A percentile compares a stretch with the other conserved stretches of the same genome.
Evolutionary conservation across 2,797 vertebrate genomes (phyloP).

Genomic region (Poliocrania exsul): DNA sequence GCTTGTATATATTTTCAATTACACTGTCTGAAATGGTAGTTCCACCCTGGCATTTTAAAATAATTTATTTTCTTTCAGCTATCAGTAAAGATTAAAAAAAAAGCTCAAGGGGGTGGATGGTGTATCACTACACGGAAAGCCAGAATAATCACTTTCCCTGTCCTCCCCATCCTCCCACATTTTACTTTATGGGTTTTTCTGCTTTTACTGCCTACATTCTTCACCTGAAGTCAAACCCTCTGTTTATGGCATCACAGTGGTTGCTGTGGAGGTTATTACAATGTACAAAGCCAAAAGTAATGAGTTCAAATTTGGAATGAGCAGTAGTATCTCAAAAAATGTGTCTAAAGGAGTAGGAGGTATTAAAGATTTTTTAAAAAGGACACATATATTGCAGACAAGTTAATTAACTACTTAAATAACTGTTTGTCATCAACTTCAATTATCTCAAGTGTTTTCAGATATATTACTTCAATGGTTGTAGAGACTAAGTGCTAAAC

Average conservation of each 20-base stretch:
- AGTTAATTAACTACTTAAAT: neutral
- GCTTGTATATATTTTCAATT: neutral
- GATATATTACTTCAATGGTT: neutral
- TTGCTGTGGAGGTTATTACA: conserved; percentile 13
- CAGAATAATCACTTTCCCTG: conserved; percentile 38
- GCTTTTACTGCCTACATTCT: conserved; percentile 48
- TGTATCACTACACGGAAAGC: neutral
- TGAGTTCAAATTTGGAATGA: conserved; percentile 1
- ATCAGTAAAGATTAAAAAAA: neutral
- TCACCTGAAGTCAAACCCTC: conserved; percentile 52
- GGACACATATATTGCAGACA: neutral
- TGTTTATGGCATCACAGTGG: conserved; percentile 45
- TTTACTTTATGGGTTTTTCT: conserved; percentile 27
- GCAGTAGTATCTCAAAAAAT: neutral
- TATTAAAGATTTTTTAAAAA: too few relatives aligned
- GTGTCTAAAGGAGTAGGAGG: neutral
- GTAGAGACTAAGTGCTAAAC: neutral
- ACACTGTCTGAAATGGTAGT: neutral
- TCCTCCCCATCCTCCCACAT: conserved; percentile 22
- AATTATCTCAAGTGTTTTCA: neutral
- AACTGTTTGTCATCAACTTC: neutral
- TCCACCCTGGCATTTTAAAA: neutral
- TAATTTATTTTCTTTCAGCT: neutral
- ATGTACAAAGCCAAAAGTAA: conserved; percentile 23
- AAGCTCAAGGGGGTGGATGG: accelerated